These are phyloP conservation scores for Nymphicus hollandicus DNA, from an alignment of 2,113 vertebrate species.

Conservation along the genomic window DNA sequence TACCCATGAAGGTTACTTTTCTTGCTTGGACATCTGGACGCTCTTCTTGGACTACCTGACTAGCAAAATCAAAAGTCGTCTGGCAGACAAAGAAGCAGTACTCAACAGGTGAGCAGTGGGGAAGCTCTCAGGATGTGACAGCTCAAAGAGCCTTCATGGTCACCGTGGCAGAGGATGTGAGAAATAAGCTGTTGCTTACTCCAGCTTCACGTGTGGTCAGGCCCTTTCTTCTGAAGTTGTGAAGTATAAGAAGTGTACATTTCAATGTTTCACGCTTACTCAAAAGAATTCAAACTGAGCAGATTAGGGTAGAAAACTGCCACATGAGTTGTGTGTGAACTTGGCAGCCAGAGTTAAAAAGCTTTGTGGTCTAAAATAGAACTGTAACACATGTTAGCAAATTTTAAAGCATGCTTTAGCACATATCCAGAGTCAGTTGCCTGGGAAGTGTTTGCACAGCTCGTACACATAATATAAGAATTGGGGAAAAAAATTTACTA, in stretches of 20 bases:
- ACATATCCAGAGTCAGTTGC: neutral
- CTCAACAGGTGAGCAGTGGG: constrained; percentile 78
- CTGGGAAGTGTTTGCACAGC: neutral
- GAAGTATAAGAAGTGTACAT: neutral
- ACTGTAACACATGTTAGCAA: neutral
- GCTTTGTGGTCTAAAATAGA: neutral
- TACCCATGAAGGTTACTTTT: constrained; percentile 96
- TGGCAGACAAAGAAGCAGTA: constrained; percentile 92
- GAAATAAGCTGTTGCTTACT: neutral
- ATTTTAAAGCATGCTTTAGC: neutral
- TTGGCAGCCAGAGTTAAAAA: neutral
- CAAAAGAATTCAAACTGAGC: neutral
- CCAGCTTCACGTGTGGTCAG: neutral
- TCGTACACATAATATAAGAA: neutral
- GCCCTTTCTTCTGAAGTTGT: neutral
- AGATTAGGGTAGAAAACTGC: neutral
- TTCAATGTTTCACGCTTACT: neutral
- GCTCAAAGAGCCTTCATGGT: neutral
- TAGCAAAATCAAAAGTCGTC: constrained; percentile 93
- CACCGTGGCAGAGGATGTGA: neutral
- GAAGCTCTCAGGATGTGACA: neutral
- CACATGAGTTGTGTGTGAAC: neutral
- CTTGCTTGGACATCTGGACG: constrained; percentile 97
- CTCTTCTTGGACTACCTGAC: constrained; percentile 97
- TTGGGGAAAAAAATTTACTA: neutral